Conservation (phyloP, 1,140 invertebrate genomes). For the Leptopilina boulardi region DNA sequence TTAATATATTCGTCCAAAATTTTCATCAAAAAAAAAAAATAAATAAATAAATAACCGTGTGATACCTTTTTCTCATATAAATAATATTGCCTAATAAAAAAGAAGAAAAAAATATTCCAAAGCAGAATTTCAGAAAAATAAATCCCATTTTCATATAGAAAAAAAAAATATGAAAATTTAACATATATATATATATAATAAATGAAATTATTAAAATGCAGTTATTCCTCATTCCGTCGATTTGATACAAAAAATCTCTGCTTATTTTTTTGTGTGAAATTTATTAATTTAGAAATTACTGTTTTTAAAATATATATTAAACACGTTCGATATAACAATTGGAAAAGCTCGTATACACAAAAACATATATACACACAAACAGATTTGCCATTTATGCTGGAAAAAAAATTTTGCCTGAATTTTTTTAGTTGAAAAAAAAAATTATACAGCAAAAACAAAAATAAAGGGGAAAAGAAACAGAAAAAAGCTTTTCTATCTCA, state of each 20-base stretch:
- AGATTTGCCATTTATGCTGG: neutral
- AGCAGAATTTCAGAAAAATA: no score
- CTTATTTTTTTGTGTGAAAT: conserved; percentile 4
- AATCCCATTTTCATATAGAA: no score
- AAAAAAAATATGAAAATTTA: no score
- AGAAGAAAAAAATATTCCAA: no score
- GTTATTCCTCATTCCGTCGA: conserved; percentile 27
- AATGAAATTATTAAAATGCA: conserved; percentile 5
- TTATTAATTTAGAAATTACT: neutral
- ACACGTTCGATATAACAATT: conserved; percentile 51
- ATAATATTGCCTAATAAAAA: no score
- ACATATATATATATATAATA: no score
- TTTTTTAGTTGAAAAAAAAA: conserved; percentile 27
- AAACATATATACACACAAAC: no score
- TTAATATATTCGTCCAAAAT: conserved; percentile 10
- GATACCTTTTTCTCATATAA: no score
- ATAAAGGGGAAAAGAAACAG: neutral
- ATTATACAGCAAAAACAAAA: neutral
- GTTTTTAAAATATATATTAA: neutral
- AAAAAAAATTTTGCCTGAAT: conserved; percentile 36
- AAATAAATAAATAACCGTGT: no score
- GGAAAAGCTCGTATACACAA: conserved; percentile 1
- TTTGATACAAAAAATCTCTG: conserved; percentile 28
- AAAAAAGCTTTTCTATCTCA: conserved; percentile 56
- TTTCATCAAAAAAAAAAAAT: neutral